Conservation (phyloP, 1,140 invertebrate genomes). For the Papilio machaon region DNA sequence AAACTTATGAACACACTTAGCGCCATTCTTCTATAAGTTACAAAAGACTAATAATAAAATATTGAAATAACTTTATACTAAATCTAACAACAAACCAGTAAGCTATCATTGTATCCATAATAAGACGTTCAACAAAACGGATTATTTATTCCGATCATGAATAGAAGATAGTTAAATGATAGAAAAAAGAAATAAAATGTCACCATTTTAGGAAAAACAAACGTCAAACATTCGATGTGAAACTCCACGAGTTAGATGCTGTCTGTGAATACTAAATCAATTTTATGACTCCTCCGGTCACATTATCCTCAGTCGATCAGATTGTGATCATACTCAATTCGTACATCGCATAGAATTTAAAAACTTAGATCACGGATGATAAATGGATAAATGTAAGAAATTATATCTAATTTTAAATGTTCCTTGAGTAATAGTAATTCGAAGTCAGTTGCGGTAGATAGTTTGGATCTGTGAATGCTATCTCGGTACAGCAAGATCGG, state of each 20-base stretch:
- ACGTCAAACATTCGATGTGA: slow-evolving; percentile 18
- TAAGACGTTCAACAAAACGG: not conserved
- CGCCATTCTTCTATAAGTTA: not conserved
- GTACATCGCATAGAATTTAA: not conserved
- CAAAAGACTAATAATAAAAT: not conserved
- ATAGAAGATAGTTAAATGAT: slow-evolving; percentile 15
- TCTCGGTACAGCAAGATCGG: no score
- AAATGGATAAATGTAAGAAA: not conserved
- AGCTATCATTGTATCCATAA: not conserved
- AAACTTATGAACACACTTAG: not conserved
- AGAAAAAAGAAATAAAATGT: slow-evolving; percentile 19
- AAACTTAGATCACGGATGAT: not conserved
- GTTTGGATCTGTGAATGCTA: no score
- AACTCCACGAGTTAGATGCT: not conserved
- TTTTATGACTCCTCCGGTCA: not conserved
- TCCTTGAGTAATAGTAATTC: no score
- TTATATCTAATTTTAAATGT: not conserved
- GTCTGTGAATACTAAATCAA: slow-evolving; percentile 5
- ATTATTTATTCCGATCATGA: slow-evolving; percentile 18
- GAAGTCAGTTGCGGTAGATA: no score
- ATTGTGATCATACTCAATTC: not conserved
- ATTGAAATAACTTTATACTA: not conserved
- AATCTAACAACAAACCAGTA: not conserved
- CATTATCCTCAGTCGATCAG: slow-evolving; percentile 9
- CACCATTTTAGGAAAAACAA: slow-evolving; percentile 15